Conservation (phyloP, 2,797 vertebrate genomes). For the Echeneis naucrates region DNA sequence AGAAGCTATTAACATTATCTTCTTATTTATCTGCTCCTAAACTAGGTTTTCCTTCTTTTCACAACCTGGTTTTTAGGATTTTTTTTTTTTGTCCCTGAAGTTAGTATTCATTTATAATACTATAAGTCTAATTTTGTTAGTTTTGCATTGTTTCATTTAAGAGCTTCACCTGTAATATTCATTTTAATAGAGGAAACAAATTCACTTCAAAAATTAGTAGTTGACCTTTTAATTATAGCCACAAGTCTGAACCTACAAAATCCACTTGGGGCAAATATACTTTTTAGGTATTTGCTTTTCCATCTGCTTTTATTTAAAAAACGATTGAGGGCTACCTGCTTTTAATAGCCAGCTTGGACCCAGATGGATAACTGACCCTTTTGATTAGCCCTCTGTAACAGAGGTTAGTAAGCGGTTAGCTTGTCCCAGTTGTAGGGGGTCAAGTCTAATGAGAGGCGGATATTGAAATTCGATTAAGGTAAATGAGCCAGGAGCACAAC, state of each 20-base stretch:
- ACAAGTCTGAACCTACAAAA: conserved; percentile 16
- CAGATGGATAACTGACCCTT: conserved; percentile 66
- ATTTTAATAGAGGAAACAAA: conserved; percentile 9
- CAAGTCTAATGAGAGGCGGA: conserved; percentile 83
- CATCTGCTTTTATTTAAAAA: conserved; percentile 63
- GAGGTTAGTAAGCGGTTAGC: conserved; percentile 74
- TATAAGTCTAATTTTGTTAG: not conserved
- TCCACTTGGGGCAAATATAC: conserved; percentile 10
- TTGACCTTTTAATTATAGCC: conserved; percentile 44
- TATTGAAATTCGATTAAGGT: conserved; percentile 90
- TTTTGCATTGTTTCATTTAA: conserved; percentile 5
- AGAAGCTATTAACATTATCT: not conserved
- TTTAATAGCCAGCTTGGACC: conserved; percentile 51
- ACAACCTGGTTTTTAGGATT: not conserved
- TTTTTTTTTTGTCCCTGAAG: not conserved
- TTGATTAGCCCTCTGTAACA: conserved; percentile 72
- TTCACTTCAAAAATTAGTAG: conserved; percentile 25
- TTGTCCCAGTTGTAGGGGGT: conserved; percentile 75
- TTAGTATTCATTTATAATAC: not conserved
- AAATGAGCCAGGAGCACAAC: conserved; percentile 86
- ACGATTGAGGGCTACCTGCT: conserved; percentile 17
- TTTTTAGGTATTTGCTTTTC: conserved; percentile 21
- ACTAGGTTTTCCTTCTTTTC: not conserved
- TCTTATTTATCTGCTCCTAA: conserved; percentile 1
- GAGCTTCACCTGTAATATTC: conserved; percentile 18